Conservation (phyloP, 2,797 vertebrate genomes). For the Pseudomugil gertrudae region DNA sequence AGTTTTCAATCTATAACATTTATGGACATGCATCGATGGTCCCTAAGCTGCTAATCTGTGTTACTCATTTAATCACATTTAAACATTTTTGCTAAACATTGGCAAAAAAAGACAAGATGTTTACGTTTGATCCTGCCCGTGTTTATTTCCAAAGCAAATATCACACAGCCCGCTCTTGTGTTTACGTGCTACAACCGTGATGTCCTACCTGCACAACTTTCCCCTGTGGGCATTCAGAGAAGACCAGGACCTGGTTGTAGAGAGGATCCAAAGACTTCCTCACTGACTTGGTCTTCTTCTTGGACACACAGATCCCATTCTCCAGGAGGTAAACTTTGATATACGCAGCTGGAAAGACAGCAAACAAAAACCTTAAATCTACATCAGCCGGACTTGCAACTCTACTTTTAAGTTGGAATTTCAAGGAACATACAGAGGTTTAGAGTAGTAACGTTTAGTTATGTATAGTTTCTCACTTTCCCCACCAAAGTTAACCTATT, state of each 20-base stretch:
- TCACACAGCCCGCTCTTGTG: not conserved
- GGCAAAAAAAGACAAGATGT: not conserved
- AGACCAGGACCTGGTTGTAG: conserved; percentile 97
- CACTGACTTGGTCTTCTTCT: conserved; percentile 98
- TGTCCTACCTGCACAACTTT: conserved; percentile 93
- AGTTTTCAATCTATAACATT: not conserved
- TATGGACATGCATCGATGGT: not conserved
- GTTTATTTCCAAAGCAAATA: not conserved
- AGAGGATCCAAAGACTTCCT: conserved; percentile 95
- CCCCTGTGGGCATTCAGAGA: conserved; percentile 94
- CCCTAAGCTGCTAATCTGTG: not conserved
- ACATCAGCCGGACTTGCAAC: not conserved
- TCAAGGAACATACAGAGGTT: not conserved
- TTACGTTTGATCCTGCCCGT: not conserved
- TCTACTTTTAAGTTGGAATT: not conserved
- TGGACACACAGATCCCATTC: conserved; percentile 92
- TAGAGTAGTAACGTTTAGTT: not conserved
- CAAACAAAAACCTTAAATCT: not conserved
- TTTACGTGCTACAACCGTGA: not conserved
- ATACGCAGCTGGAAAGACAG: conserved; percentile 88
- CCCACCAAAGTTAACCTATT: not conserved
- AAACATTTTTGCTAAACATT: no score
- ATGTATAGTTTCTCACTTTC: not conserved
- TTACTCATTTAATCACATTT: no score
- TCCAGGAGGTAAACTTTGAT: conserved; percentile 98